Percentiles rank a stretch among this genome's conserved stretches.
Conservation (phyloP, 2,113 vertebrate genomes). For the Misgurnus anguillicaudatus region DNA sequence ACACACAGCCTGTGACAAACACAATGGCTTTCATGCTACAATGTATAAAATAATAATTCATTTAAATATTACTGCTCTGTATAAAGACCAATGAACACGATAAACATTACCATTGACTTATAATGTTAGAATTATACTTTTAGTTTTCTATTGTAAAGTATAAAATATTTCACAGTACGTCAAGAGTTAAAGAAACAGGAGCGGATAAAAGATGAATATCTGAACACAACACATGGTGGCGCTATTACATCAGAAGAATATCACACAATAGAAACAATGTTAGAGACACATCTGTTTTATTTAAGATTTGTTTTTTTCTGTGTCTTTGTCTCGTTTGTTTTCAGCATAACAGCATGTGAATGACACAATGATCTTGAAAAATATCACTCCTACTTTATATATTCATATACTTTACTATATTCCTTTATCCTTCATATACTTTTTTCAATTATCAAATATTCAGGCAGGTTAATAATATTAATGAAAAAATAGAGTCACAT, state of each 20-base stretch:
- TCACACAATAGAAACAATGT: background rate
- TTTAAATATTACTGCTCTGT: no score
- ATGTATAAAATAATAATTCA: no score
- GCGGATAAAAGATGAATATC: no score
- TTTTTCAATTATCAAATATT: conserved; percentile 72
- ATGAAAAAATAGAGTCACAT: conserved; percentile 70
- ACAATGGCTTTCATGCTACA: no score
- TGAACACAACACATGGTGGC: conserved; percentile 63
- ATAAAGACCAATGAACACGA: no score
- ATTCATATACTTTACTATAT: conserved; percentile 51
- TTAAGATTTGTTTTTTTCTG: conserved; percentile 51
- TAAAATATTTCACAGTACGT: no score
- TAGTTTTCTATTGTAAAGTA: no score
- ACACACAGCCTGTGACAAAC: conserved; percentile 50
- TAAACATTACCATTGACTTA: no score
- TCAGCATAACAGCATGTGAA: conserved; percentile 58
- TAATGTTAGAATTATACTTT: no score
- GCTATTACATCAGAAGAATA: conserved; percentile 51
- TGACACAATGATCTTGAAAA: conserved; percentile 60
- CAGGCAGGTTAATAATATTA: conserved; percentile 65
- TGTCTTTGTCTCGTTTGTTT: conserved; percentile 30
- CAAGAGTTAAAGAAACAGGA: no score
- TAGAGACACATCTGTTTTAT: conserved; percentile 45
- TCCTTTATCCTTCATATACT: conserved; percentile 66
- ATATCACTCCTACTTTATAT: conserved; percentile 47